Evolutionary conservation across 1,140 invertebrate species (phyloP).

Genomic region (Cydia splendana): DNA sequence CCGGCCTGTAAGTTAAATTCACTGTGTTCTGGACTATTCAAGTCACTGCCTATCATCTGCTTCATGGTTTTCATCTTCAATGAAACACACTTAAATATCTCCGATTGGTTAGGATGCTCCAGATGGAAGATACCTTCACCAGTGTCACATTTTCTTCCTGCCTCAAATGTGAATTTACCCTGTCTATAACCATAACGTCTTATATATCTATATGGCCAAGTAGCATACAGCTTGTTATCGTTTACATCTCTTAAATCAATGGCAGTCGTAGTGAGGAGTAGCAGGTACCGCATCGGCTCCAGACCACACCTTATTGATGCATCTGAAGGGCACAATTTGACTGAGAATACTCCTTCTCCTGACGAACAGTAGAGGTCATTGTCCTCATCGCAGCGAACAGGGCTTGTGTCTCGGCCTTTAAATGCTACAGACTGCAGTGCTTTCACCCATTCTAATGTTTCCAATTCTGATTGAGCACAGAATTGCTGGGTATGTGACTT

Average conservation of each 20-base stretch:
- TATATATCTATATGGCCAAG: constrained; percentile 94
- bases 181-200: constrained; percentile 90
- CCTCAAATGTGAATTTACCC: constrained; percentile 93
- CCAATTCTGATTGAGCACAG: constrained; percentile 84
- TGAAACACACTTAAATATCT: constrained; percentile 89
- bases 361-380: constrained; percentile 92
- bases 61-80: constrained; percentile 92
- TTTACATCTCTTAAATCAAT: constrained; percentile 86
- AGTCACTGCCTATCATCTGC: constrained; percentile 85
- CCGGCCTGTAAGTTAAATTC: constrained; percentile 88
- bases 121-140: constrained; percentile 92
- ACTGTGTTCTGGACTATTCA: constrained; percentile 84
- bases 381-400: constrained; percentile 88
- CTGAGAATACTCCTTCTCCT: constrained; percentile 88
- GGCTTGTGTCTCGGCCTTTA: constrained; percentile 82
- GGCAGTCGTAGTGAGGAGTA: constrained; percentile 86
- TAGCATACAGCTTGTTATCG: constrained; percentile 84
- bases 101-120: constrained; percentile 88
- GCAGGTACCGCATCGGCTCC: constrained; percentile 85
- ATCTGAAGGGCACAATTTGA: constrained; percentile 88
- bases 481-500: constrained; percentile 87
- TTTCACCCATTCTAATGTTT: constrained; percentile 87
- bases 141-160: constrained; percentile 92
- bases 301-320: constrained; percentile 88
- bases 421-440: constrained; percentile 92